Percentiles rank a stretch among this genome's conserved stretches.
These are phyloP conservation scores for Petrocephalus zakoni DNA, from an alignment of 2,113 vertebrate species.

Conservation along the genomic window DNA sequence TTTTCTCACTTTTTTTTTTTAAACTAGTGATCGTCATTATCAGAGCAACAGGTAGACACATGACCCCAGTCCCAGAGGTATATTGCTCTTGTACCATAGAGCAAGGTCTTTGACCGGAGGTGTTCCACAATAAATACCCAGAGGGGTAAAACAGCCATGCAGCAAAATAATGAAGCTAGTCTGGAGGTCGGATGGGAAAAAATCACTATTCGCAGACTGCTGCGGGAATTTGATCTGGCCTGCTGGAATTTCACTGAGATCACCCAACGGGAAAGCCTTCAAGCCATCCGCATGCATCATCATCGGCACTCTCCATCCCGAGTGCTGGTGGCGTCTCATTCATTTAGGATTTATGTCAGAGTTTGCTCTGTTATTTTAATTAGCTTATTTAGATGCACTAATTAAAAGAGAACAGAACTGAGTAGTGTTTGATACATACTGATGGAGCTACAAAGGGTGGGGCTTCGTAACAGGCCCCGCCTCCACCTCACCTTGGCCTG, in stretches of 20 bases:
- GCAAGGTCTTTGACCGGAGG: neutral
- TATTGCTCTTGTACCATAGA: neutral
- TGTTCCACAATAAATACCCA: neutral
- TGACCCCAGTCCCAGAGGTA: neutral
- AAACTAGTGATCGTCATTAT: neutral
- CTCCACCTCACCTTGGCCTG: neutral
- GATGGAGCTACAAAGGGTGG: neutral
- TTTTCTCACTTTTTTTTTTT: neutral
- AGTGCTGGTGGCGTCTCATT: constrained; percentile 34
- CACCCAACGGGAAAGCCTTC: neutral
- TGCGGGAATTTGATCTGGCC: neutral
- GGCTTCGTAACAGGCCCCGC: neutral
- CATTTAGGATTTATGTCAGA: constrained; percentile 31
- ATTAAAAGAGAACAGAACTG: constrained; percentile 22
- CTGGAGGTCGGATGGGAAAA: neutral
- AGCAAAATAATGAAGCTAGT: neutral
- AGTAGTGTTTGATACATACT: neutral
- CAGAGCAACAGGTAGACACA: neutral
- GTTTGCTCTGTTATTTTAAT: constrained; percentile 27
- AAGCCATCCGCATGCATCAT: neutral
- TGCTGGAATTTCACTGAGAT: constrained; percentile 6
- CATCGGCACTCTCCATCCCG: neutral
- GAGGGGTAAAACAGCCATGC: neutral
- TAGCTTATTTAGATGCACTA: constrained; percentile 33
- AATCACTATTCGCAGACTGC: neutral